A percentile compares a stretch with the other conserved stretches of the same genome.
Conservation (phyloP, 2,888 invertebrate species). For the Plutella xylostella region DNA sequence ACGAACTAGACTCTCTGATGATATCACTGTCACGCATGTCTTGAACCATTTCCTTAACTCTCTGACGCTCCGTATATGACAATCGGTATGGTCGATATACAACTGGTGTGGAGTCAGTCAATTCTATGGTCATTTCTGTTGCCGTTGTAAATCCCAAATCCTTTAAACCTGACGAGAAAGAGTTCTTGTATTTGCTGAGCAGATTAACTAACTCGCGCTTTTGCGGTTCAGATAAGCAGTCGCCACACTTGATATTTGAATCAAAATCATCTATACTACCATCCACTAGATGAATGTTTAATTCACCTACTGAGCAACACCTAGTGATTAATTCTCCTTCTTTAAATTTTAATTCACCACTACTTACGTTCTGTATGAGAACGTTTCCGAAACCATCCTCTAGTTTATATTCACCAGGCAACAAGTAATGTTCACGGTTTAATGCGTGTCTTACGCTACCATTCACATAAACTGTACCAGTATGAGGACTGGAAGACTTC, state of each 20-base stretch:
- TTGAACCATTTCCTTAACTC: not conserved
- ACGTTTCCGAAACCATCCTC: not conserved
- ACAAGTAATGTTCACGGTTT: not conserved
- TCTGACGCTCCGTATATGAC: constrained; percentile 1
- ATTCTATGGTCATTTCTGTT: constrained; percentile 7
- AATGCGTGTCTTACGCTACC: not conserved
- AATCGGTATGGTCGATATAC: constrained; percentile 11
- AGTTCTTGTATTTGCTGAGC: not conserved
- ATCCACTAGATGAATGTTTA: no score
- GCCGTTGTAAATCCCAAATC: constrained; percentile 7
- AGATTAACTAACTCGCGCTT: no score
- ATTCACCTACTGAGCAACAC: no score
- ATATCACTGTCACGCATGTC: not conserved
- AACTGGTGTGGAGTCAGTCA: constrained; percentile 5
- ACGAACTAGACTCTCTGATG: not conserved
- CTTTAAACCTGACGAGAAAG: not conserved
- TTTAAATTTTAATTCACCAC: no score
- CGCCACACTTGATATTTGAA: no score
- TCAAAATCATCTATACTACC: no score
- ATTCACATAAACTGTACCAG: not conserved
- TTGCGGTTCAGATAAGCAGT: no score
- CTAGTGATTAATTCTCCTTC: no score
- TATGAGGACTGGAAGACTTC: not conserved
- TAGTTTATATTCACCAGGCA: not conserved
- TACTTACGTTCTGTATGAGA: no score